Percentiles rank a stretch among this genome's conserved stretches.
phyloP scores from a whole-genome alignment of 2,888 invertebrate species.

The Pycnomerus fuliginosus region DNA sequence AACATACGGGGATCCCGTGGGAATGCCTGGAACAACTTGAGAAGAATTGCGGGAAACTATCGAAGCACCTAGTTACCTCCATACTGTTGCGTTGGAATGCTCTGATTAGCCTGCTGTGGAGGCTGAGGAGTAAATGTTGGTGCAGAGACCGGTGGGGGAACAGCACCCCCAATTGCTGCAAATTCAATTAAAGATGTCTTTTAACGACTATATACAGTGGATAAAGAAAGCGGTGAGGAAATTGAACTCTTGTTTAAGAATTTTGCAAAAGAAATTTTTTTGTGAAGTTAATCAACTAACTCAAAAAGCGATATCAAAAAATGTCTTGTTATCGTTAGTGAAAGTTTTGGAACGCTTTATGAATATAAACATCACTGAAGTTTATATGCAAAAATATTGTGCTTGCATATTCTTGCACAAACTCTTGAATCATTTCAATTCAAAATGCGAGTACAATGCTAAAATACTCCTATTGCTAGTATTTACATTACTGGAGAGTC shows the following conservation, averaged over 20 bases:
- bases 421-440: constrained; percentile 8
- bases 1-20: constrained; percentile 49
- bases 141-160: constrained; percentile 57
- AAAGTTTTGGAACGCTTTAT: constrained; percentile 16
- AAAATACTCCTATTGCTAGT: constrained; percentile 22
- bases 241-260: too few relatives aligned
- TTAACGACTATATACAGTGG: too few relatives aligned
- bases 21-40: constrained; percentile 50
- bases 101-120: constrained; percentile 60
- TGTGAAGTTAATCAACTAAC: background rate
- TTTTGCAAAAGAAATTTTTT: background rate
- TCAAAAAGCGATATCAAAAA: constrained; percentile 3
- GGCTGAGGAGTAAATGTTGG: constrained; percentile 66
- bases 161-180: constrained; percentile 55
- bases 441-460: constrained; percentile 13
- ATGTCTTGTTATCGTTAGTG: constrained; percentile 5
- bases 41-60: background rate
- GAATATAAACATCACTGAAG: constrained; percentile 9
- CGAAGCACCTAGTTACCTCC: constrained; percentile 45
- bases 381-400: constrained; percentile 15
- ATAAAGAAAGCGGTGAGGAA: too few relatives aligned
- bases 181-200: constrained; percentile 25
- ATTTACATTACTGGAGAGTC: constrained; percentile 24
- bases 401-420: constrained; percentile 15
- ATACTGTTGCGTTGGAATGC: constrained; percentile 53